Conservation (phyloP, 2,888 invertebrate genomes). For the Drosophila nr. perissopoda region DNA sequence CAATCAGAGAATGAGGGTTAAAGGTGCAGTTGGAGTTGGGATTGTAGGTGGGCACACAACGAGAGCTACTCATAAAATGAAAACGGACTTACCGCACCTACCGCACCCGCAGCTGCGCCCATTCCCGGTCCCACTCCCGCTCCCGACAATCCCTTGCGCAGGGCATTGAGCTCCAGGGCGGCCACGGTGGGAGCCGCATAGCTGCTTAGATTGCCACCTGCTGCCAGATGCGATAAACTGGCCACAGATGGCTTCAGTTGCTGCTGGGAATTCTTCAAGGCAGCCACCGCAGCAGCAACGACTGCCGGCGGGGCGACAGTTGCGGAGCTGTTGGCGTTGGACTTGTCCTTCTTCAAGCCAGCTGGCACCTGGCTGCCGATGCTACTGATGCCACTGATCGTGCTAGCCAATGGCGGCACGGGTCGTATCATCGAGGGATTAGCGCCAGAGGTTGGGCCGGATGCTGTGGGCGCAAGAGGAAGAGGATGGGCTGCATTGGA, state of each 20-base stretch:
- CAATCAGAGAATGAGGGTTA: slow-evolving; percentile 61
- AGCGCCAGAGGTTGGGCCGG: slow-evolving; percentile 2
- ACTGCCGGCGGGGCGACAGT: slow-evolving; percentile 28
- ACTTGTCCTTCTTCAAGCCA: slow-evolving; percentile 45
- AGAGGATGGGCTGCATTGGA: slow-evolving; percentile 11
- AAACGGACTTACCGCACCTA: slow-evolving; percentile 84
- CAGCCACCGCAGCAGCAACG: slow-evolving; percentile 67
- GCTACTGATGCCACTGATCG: slow-evolving; percentile 22
- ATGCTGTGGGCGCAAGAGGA: slow-evolving; percentile 15
- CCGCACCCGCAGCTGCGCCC: slow-evolving; percentile 65
- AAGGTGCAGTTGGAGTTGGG: slow-evolving; percentile 53
- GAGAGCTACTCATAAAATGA: slow-evolving; percentile 73
- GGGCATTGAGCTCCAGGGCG: slow-evolving; percentile 66
- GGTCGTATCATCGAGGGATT: slow-evolving; percentile 71
- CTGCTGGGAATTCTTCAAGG: slow-evolving; percentile 63
- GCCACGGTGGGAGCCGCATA: slow-evolving; percentile 49
- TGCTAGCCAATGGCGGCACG: slow-evolving; percentile 85
- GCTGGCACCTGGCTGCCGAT: slow-evolving; percentile 39
- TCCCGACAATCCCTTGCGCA: slow-evolving; percentile 81
- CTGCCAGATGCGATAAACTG: slow-evolving; percentile 68
- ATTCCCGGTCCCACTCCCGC: slow-evolving; percentile 48
- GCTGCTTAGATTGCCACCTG: slow-evolving; percentile 60
- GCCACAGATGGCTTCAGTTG: slow-evolving; percentile 72
- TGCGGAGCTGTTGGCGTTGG: slow-evolving; percentile 19
- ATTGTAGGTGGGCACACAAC: slow-evolving; percentile 56